Conservation (phyloP, 2,113 vertebrate species). For the Zosterops lateralis region DNA sequence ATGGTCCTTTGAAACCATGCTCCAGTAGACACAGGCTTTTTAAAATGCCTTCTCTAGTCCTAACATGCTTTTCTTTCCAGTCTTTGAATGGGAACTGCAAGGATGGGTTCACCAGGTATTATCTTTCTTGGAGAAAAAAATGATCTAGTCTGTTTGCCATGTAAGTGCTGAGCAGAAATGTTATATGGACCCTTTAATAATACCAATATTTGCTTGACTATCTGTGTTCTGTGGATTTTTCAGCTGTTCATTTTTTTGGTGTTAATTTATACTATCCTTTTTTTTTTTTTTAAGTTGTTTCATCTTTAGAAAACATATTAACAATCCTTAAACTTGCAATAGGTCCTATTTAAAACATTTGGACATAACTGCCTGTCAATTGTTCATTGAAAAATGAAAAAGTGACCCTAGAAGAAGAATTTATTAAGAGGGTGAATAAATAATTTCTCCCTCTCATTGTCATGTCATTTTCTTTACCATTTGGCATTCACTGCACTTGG, state of each 20-base stretch:
- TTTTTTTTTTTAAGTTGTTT: too few relatives aligned
- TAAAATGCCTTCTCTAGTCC: not conserved
- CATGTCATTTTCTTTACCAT: slow-evolving; percentile 40
- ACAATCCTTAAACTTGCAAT: not conserved
- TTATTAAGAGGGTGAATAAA: slow-evolving; percentile 1
- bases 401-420: not conserved
- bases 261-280: not conserved
- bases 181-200: not conserved
- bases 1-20: not conserved
- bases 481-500: slow-evolving; percentile 10
- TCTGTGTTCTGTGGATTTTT: not conserved
- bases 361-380: not conserved
- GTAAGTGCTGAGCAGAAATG: not conserved
- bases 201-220: not conserved
- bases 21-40: not conserved
- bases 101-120: not conserved
- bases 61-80: not conserved
- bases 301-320: not conserved
- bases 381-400: not conserved
- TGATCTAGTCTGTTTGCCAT: not conserved
- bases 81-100: not conserved
- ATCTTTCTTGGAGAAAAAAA: not conserved
- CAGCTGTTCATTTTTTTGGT: not conserved
- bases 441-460: slow-evolving; percentile 12
- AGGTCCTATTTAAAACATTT: not conserved